These are phyloP conservation scores for Drosophila nigromelanica DNA, from an alignment of 1,140 invertebrate genomes.

Conservation along the genomic window DNA sequence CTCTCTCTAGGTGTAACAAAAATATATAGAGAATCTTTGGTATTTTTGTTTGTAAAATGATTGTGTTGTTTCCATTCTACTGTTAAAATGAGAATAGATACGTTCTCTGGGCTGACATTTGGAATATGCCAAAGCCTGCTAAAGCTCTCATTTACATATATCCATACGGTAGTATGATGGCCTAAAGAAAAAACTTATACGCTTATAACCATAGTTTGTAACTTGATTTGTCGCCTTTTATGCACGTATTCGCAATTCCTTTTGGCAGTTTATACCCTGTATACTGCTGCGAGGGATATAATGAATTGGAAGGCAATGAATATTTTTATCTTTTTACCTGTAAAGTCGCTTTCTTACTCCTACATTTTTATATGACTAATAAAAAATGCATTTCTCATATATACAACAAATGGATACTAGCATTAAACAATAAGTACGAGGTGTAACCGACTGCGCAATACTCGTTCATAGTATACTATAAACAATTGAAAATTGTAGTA, in stretches of 20 bases:
- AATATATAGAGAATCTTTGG: constrained; percentile 13
- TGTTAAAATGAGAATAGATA: constrained; percentile 8
- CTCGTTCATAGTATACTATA: no score
- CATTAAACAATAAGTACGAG: no score
- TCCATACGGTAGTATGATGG: constrained; percentile 42
- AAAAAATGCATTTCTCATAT: no score
- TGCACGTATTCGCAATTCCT: constrained; percentile 43
- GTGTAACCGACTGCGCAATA: no score
- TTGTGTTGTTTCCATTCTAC: constrained; percentile 31
- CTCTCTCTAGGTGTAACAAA: background rate
- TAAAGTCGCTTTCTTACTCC: no score
- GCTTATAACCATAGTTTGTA: constrained; percentile 72
- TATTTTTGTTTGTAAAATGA: constrained; percentile 31
- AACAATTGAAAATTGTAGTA: no score
- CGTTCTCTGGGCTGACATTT: constrained; percentile 4
- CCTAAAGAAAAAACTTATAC: constrained; percentile 35
- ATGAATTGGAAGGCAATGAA: no score
- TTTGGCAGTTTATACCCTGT: constrained; percentile 32
- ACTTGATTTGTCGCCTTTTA: constrained; percentile 59
- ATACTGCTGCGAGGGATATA: no score
- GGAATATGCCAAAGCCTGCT: constrained; percentile 54
- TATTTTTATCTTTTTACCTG: no score
- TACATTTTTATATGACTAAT: no score
- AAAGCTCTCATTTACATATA: constrained; percentile 70
- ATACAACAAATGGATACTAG: no score